Evolutionary conservation across 2,797 vertebrate species (phyloP), one percentile per base, ranked within the genome.

Genomic region (Pantherophis alleghaniensis): DNA sequence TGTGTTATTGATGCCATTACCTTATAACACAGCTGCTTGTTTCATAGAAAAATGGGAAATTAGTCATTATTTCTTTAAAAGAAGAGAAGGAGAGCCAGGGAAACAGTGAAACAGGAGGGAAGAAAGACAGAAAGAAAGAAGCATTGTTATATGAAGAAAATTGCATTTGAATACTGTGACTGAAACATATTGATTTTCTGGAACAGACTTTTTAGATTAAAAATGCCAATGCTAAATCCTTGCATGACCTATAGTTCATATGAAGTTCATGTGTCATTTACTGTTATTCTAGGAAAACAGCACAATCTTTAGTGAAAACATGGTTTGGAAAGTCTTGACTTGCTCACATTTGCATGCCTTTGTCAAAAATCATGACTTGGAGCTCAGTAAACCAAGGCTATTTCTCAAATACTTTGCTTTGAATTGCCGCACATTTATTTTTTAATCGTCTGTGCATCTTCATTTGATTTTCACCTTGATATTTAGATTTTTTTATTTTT

Each of bases 131-230:
- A 97, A 95, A 96, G 96, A 97, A 97, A 98, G 97, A 98, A 98
- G 96, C 96, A 96, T 97, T 96, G 97, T 98, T 98, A 98, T 95
- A 60, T 98, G 97, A 97, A 97, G 98, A 98, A 98, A 97, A 98
- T 97, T 97, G 98, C 98, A 98, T 98, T 98, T 98, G 98, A 97
- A 98, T 98, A 98, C 96, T 91, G 97, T 96, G 97, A 97, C 98
- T 98, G 97, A 98, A 98, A 97, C 97, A 97, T 98, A 99, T 98
- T 98, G 98, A 99, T 98, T 98, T 98, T 98, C 97, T 98, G 98
- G 97, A 97, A 98, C 98, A 98, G 98, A 98, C 98, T 98, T 98
- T 98, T 98, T 98, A 98, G 98, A 98, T 98, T 98, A 97, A 98
- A 98, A 98, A 98, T 98, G 98, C 98, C 98, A 98, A 98, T 98